Evolutionary conservation across 2,888 invertebrate genomes (phyloP).

Genomic region (Cephus nigrinus): DNA sequence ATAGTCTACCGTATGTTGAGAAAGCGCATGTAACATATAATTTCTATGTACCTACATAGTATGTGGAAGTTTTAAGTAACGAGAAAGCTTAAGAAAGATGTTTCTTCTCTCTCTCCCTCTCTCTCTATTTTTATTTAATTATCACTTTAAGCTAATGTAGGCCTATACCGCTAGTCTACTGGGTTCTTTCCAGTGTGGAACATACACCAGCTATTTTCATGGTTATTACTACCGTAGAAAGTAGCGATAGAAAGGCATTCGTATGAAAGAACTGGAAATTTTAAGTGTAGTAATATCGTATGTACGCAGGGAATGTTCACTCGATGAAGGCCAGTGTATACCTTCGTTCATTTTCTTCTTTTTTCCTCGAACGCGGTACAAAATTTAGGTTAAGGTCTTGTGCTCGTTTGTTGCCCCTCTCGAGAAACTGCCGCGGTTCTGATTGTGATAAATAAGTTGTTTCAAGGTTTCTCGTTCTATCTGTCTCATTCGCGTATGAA

Average conservation of each 20-base stretch:
- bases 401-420: not conserved
- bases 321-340: not conserved
- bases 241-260: not conserved
- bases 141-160: not conserved
- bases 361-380: slow-evolving; percentile 35
- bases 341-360: not conserved
- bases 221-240: not conserved
- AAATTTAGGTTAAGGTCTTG: slow-evolving; percentile 54
- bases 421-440: not conserved
- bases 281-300: not conserved
- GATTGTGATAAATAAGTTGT: slow-evolving; percentile 10
- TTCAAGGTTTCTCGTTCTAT: not conserved
- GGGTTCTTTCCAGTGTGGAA: not conserved
- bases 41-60: not conserved
- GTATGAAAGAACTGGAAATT: slow-evolving; percentile 9
- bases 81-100: not conserved
- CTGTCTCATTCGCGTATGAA: not conserved
- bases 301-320: not conserved
- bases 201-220: not conserved
- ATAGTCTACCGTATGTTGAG: not conserved
- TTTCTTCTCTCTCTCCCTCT: not conserved
- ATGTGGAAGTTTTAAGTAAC: not conserved
- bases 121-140: not conserved
- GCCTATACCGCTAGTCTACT: not conserved
- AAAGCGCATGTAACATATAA: not conserved